These are phyloP conservation scores for Bucorvus abyssinicus DNA, from an alignment of 2,797 vertebrate species.

Conservation along the genomic window DNA sequence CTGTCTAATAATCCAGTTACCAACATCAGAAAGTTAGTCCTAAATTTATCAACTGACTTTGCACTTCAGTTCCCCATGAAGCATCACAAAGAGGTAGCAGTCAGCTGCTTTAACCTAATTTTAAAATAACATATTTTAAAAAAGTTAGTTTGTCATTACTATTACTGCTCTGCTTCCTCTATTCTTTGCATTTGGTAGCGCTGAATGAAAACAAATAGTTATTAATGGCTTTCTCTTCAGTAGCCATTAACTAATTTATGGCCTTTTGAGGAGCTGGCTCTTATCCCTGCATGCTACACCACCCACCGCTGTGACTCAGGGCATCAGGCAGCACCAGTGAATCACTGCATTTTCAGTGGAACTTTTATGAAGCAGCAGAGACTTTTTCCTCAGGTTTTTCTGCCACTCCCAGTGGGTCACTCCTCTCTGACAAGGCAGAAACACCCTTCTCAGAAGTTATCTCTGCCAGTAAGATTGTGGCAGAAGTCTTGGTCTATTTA, in stretches of 20 bases:
- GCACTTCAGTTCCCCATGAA: neutral
- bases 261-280: neutral
- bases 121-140: neutral
- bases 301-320: neutral
- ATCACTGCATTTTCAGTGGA: constrained; percentile 11
- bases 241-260: neutral
- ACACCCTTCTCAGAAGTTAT: neutral
- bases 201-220: neutral
- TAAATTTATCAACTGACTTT: neutral
- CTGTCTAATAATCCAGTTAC: neutral
- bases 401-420: neutral
- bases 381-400: neutral
- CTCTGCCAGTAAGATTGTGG: neutral
- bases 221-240: neutral
- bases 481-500: neutral
- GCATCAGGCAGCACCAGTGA: neutral
- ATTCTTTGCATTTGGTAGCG: neutral
- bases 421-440: neutral
- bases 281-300: rapidly evolving
- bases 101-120: neutral
- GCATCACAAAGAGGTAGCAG: neutral
- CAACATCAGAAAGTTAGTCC: neutral
- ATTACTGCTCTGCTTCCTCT: neutral
- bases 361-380: neutral
- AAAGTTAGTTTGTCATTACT: neutral